Evolutionary conservation across 1,140 invertebrate species (phyloP).

Genomic region (Bathynomus jamesi): DNA sequence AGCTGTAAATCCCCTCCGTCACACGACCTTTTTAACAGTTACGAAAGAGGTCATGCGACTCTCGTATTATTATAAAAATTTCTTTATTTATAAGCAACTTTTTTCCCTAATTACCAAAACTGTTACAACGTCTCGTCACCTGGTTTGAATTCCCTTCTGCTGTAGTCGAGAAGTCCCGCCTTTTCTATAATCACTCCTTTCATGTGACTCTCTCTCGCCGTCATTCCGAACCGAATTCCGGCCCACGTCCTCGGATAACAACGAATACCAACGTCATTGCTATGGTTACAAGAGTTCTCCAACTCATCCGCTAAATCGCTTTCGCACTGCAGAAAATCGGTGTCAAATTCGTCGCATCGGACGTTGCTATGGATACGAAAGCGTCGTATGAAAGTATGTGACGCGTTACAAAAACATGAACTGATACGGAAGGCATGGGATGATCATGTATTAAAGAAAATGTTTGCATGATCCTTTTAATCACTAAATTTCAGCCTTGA

Average conservation of each 20-base stretch:
- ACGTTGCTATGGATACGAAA: conserved; percentile 60
- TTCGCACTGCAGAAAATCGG: conserved; percentile 76
- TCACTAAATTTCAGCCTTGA: too few species aligned
- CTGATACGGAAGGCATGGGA: background rate
- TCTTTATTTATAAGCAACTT: too few species aligned
- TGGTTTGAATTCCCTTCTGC: conserved; percentile 78
- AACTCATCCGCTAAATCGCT: conserved; percentile 54
- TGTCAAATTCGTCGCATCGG: conserved; percentile 80
- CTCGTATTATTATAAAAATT: too few species aligned
- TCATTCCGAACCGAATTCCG: conserved; percentile 76
- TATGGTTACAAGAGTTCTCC: conserved; percentile 80
- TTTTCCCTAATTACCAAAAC: too few species aligned
- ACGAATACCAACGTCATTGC: conserved; percentile 75
- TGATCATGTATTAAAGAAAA: too few species aligned
- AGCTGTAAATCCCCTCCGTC: too few species aligned
- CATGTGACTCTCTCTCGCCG: conserved; percentile 76
- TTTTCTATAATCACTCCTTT: conserved; percentile 81
- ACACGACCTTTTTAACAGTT: too few species aligned
- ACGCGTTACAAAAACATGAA: conserved; percentile 14
- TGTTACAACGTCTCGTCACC: too few species aligned
- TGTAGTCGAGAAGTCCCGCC: conserved; percentile 89
- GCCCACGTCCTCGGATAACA: conserved; percentile 90
- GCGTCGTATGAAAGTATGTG: conserved; percentile 43
- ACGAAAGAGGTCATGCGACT: too few species aligned
- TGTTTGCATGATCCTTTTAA: too few species aligned